Percentiles rank a stretch among this genome's conserved stretches.
phyloP scores from a whole-genome alignment of 2,113 vertebrate species.

The Platichthys stellatus region DNA sequence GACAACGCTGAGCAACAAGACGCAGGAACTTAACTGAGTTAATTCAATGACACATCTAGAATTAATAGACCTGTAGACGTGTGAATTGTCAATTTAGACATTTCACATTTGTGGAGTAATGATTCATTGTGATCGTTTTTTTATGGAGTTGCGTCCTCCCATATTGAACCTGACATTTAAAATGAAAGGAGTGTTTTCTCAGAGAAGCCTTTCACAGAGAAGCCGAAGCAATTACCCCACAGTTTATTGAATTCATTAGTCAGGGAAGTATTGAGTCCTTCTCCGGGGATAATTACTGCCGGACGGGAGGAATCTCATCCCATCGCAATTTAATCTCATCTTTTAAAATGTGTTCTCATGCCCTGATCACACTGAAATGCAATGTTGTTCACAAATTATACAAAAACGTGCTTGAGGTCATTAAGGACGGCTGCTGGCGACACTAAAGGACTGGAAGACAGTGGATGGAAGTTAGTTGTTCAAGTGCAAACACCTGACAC shows the following conservation, averaged over 20 bases:
- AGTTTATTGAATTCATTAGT: conserved; percentile 43
- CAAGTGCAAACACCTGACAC: too few relatives aligned
- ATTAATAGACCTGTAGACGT: not conserved
- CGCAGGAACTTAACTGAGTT: not conserved
- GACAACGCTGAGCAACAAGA: not conserved
- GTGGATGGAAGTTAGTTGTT: too few relatives aligned
- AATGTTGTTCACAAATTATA: not conserved
- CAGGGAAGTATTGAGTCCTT: not conserved
- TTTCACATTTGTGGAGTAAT: not conserved
- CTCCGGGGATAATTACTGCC: conserved; percentile 15
- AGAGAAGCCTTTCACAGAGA: conserved; percentile 3
- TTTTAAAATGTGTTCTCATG: conserved; percentile 1
- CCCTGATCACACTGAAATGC: not conserved
- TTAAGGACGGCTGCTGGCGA: not conserved
- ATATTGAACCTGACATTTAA: conserved; percentile 39
- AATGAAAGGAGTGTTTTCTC: conserved; percentile 21
- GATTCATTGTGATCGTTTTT: conserved; percentile 32
- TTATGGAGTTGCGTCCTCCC: not conserved
- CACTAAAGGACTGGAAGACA: too few relatives aligned
- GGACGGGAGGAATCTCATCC: conserved; percentile 2
- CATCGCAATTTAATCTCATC: not conserved
- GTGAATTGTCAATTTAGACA: conserved; percentile 7
- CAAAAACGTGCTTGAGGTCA: not conserved
- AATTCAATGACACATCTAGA: not conserved
- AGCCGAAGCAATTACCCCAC: conserved; percentile 28